These are phyloP conservation scores for Allolobophora icterica DNA, from an alignment of 2,888 invertebrate species.

Conservation along the genomic window DNA sequence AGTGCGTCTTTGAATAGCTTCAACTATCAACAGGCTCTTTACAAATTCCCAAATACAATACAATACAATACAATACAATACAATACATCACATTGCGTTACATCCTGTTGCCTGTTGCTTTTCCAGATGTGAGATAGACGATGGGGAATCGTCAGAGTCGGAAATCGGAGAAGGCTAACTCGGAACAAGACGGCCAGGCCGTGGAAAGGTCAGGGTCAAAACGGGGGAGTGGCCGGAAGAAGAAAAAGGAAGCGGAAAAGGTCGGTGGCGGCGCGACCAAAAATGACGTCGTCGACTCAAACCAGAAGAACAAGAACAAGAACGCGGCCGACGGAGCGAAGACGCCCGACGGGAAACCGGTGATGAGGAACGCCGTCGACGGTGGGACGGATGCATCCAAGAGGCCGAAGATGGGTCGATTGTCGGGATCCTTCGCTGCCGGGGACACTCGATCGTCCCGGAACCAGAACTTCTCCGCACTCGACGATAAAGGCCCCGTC, in stretches of 20 bases:
- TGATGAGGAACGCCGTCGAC: neutral
- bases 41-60: too few species aligned
- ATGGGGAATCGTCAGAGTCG: slow-evolving; percentile 1
- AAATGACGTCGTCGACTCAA: neutral
- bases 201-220: neutral
- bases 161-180: neutral
- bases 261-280: too few species aligned
- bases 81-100: neutral
- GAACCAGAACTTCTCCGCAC: neutral
- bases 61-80: neutral
- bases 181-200: neutral
- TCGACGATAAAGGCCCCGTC: neutral
- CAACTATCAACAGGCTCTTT: too few species aligned
- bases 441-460: neutral
- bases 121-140: slow-evolving; percentile 22
- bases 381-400: neutral
- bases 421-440: neutral
- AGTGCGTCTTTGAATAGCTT: too few species aligned
- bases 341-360: neutral
- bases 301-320: slow-evolving; percentile 18
- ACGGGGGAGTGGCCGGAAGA: slow-evolving; percentile 22
- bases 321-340: neutral
- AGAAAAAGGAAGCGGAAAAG: neutral
- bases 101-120: neutral
- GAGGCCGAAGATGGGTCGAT: slow-evolving; percentile 19